These are phyloP conservation scores for Zootoca vivipara DNA, from an alignment of 2,113 vertebrate genomes.

Conservation along the genomic window DNA sequence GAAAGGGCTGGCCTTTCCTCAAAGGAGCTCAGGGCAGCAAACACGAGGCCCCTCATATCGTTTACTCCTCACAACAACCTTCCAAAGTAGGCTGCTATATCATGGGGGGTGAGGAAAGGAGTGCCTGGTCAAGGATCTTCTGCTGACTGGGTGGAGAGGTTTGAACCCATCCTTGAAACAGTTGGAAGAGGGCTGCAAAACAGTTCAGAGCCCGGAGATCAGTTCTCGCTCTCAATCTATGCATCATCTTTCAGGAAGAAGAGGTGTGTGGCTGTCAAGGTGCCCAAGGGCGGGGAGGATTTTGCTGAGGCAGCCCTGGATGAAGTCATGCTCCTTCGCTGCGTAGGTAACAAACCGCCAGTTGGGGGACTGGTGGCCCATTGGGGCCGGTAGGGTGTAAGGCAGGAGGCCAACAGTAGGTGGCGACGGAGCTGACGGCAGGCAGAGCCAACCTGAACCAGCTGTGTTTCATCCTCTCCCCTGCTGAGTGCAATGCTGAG, in stretches of 20 bases:
- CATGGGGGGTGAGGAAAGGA: not conserved
- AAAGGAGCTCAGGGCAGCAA: not conserved
- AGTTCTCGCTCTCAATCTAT: not conserved
- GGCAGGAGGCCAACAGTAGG: no score
- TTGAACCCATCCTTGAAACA: not conserved
- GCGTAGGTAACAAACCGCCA: slow-evolving; percentile 67
- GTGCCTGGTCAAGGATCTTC: not conserved
- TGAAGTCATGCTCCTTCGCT: slow-evolving; percentile 80
- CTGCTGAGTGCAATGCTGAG: no score
- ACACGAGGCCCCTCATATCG: accelerated
- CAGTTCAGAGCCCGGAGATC: not conserved
- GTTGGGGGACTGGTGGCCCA: no score
- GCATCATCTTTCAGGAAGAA: slow-evolving; percentile 62
- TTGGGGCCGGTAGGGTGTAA: no score
- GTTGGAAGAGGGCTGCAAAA: not conserved
- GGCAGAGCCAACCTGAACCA: no score
- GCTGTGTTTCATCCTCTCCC: no score
- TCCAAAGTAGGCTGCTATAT: not conserved
- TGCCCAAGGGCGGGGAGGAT: slow-evolving; percentile 81
- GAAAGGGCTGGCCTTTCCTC: not conserved
- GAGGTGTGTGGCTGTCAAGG: slow-evolving; percentile 83
- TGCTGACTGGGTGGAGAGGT: not conserved
- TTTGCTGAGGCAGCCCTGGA: slow-evolving; percentile 83
- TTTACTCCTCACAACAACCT: not conserved
- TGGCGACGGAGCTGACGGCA: no score